Conservation (phyloP, 2,797 vertebrate genomes). For the Danionella dracula region DNA sequence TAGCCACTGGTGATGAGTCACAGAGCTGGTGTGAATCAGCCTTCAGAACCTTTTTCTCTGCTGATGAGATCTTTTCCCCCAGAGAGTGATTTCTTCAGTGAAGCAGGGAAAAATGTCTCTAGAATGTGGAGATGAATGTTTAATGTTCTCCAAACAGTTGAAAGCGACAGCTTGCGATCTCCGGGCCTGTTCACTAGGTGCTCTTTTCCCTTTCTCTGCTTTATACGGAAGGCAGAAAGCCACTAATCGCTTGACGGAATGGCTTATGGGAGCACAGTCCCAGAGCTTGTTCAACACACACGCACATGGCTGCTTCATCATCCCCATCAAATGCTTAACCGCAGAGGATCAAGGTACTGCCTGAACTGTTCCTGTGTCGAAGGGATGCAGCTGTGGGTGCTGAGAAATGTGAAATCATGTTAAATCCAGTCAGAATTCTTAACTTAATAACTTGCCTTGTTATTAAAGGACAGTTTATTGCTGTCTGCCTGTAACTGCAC, state of each 20-base stretch:
- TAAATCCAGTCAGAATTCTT: background rate
- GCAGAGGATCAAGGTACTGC: constrained; percentile 28
- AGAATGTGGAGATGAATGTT: constrained; percentile 50
- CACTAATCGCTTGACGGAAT: constrained; percentile 38
- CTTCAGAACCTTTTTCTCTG: too few species aligned
- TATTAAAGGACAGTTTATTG: background rate
- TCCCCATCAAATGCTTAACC: constrained; percentile 36
- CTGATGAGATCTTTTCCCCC: background rate
- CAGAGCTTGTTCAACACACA: constrained; percentile 42
- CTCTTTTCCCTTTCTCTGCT: constrained; percentile 31
- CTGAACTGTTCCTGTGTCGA: constrained; percentile 39
- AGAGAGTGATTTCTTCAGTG: constrained; percentile 24
- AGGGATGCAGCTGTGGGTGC: constrained; percentile 36
- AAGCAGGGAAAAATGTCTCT: constrained; percentile 30
- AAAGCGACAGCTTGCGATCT: constrained; percentile 40
- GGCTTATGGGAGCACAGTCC: constrained; percentile 34
- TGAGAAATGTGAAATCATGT: constrained; percentile 10
- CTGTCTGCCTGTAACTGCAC: constrained; percentile 3
- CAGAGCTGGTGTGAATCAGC: too few species aligned
- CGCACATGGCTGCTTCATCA: constrained; percentile 35
- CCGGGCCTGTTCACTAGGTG: constrained; percentile 52
- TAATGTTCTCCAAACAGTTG: constrained; percentile 52
- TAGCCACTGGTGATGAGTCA: too few species aligned
- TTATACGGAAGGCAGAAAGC: constrained; percentile 42
- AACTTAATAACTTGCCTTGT: too few species aligned